phyloP scores from a whole-genome alignment of 2,113 vertebrate species.

The Amphilophus citrinellus region DNA sequence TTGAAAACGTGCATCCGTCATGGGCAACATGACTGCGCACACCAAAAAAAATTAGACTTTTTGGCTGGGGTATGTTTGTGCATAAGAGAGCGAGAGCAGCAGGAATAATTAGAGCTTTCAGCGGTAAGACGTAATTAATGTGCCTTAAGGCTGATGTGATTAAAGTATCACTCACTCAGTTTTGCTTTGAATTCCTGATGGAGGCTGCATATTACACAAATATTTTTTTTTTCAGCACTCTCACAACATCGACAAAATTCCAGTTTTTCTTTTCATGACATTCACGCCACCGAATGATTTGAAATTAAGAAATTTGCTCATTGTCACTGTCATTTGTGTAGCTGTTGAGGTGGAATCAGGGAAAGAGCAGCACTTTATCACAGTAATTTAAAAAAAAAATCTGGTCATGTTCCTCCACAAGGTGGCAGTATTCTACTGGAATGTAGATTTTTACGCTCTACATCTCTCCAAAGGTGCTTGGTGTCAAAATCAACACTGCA shows the following conservation, averaged over 20 bases:
- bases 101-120: slow-evolving; percentile 35
- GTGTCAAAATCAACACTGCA: slow-evolving; percentile 44
- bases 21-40: slow-evolving; percentile 13
- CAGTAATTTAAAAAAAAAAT: background rate
- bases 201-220: background rate
- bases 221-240: background rate
- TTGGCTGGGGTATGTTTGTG: background rate
- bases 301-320: slow-evolving; percentile 2
- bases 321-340: slow-evolving; percentile 26
- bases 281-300: slow-evolving; percentile 13
- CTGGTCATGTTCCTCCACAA: slow-evolving; percentile 43
- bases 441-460: slow-evolving; percentile 14
- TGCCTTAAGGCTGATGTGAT: slow-evolving; percentile 71
- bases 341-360: slow-evolving; percentile 46
- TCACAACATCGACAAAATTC: background rate
- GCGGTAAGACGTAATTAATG: slow-evolving; percentile 47
- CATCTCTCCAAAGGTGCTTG: slow-evolving; percentile 48
- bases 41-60: background rate
- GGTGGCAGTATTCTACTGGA: slow-evolving; percentile 65
- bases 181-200: slow-evolving; percentile 26
- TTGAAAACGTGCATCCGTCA: background rate
- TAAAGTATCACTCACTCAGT: slow-evolving; percentile 27
- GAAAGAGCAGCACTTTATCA: slow-evolving; percentile 53
- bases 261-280: slow-evolving; percentile 9
- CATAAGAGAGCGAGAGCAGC: background rate